Base-by-base conservation (phyloP, 2,113 vertebrate species). In the Melanocharis versteri region DNA sequence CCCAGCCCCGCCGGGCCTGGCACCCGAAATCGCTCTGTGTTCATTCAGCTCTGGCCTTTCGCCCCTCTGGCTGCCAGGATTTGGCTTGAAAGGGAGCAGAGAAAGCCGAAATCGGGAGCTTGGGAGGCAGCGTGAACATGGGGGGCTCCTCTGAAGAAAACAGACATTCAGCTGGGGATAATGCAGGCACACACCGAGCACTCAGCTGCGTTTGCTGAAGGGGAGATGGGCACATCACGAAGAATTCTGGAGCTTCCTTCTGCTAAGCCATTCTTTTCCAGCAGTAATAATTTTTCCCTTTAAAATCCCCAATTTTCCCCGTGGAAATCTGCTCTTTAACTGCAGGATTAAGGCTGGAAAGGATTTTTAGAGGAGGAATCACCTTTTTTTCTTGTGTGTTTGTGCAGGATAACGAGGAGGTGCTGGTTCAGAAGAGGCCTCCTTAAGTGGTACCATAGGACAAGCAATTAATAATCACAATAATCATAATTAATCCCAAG, bases 21-120 rank as follows among this genome's bases (percentile, higher is more conserved):
- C 97, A 97, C 96, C 98, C 97, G 66, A 84, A 50, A 93, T 87
- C 75, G 51, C 97, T 60, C 97, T 97, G 97, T 96, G 87, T 96
- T 97, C 88, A 83, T 95, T 96, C 65, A 70, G 89, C 82, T 77
- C 94, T 60, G 83, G 93, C 82, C 68, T 39, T 84, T 93, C 22
- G 44, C 62, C 94, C 92, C 89, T 97, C 96, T 96, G 96, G 79
- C 96, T 97, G 96, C 95, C 95, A 95, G 89, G 96, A 96, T 96
- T 94, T 71, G 97, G 91, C 73, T 89, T 90, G 95, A 93, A 96
- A 95, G 53, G 47, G 69, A 89, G 87, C 83, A 75, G 75, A 35
- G 90, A 70, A 65, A 56, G 51, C 64, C 37, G 68, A 87, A 93
- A 57, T 92, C 4, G 6, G 42, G 50, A 31, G 83, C 75, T 75